Evolutionary conservation across 2,113 vertebrate genomes (phyloP), one percentile per base, ranked within the genome.

Genomic region (Neoarius graeffei): DNA sequence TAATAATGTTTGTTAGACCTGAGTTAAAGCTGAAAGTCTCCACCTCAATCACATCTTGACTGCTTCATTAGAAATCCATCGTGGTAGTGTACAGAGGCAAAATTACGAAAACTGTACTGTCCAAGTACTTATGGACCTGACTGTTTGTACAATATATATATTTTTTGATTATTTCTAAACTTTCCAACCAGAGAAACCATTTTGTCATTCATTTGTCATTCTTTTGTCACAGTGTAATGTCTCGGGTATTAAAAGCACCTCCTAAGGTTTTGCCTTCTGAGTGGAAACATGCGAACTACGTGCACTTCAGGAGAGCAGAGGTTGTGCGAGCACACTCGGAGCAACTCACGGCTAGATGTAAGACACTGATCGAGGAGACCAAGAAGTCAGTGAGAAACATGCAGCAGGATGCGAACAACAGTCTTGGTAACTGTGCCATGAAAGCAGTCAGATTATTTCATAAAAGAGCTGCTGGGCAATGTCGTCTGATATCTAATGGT

Each of bases 361-460:
- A 81, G 89, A 94, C 96, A 88, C 93, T 99, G 85, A 94, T 98
- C 67, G 91, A 94, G 7, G 96, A 99, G 84, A 94, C 94, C 27
- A 95, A 96, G 87, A 96, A 95, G 91, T 90, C 92, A 10, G 95
- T 96, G n/a, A 95, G 89, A 90, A 95, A 91, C 89, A 95, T 96
- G 77, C 97, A 96, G 84, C 95, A 94, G 0, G 95, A 97, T 30
- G 95, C 96, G 88, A 96, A 93, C 90, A 97, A 96, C 90, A 96
- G 92, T 85, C 94, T 98, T 52, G 97, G 98, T 99, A 94, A 92
- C 25, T 87, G 81, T 60, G 42, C n/a, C 15, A 13, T 7, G 5
- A 57, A 14, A 23, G 52, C 73, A 23, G 35, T 52, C 50, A 71
- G 4, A 19, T n/a, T 35, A 7, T 56, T 81, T 73, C 52, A 66